Percentiles rank a stretch among this genome's conserved stretches.
phyloP scores from a whole-genome alignment of 53 echinoderm and acorn worm species.

The Luidia sarsii region DNA sequence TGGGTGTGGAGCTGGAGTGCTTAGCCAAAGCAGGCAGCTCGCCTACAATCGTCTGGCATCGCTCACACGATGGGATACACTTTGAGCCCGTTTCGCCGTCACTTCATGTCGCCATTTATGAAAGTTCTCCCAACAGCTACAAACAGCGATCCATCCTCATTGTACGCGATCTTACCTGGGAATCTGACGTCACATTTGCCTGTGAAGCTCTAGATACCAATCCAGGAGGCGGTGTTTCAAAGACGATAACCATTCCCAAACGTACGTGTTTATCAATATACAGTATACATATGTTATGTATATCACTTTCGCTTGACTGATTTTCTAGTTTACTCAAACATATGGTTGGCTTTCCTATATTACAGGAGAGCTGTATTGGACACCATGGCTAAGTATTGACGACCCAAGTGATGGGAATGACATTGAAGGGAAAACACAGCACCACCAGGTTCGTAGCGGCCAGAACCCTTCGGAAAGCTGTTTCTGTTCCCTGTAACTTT shows the following conservation, averaged over 20 bases:
- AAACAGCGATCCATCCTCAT: constrained; percentile 20
- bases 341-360: too few relatives aligned
- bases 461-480: too few relatives aligned
- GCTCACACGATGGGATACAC: constrained; percentile 7
- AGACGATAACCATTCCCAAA: background rate
- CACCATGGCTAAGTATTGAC: constrained; percentile 34
- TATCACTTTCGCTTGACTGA: too few relatives aligned
- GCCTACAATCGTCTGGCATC: constrained; percentile 18
- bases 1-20: constrained; percentile 33
- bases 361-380: constrained; percentile 34
- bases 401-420: constrained; percentile 20
- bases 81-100: constrained; percentile 15
- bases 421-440: background rate
- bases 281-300: too few relatives aligned
- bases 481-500: too few relatives aligned
- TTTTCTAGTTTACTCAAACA: too few relatives aligned
- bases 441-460: constrained; percentile 20
- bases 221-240: background rate
- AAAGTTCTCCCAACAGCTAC: constrained; percentile 37
- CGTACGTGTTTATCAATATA: too few relatives aligned
- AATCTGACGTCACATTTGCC: background rate
- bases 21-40: constrained; percentile 24
- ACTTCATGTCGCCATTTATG: constrained; percentile 19
- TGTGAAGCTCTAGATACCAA: constrained; percentile 2
- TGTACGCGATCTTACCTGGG: background rate